Evolutionary conservation across 2,888 invertebrate genomes (phyloP).

Genomic region (Pediacus dermestoides): DNA sequence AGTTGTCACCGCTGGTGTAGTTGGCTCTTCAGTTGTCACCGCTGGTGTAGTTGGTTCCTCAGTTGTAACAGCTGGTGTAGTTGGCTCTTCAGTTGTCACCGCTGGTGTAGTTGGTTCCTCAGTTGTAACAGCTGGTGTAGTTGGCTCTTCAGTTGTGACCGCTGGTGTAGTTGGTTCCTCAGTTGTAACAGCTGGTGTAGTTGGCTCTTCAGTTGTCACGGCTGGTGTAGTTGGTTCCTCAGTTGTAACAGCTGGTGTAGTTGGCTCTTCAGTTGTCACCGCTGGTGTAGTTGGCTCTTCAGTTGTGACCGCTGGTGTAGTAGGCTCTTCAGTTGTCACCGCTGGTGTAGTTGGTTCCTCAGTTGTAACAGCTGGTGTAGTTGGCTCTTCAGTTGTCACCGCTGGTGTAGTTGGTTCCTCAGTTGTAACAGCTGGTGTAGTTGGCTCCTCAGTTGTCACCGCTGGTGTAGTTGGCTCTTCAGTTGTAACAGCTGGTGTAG

Average conservation of each 20-base stretch:
- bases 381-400: slow-evolving; percentile 16
- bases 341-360: slow-evolving; percentile 43
- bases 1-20: slow-evolving; percentile 1
- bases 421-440: slow-evolving; percentile 7
- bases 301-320: slow-evolving; percentile 1
- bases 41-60: slow-evolving; percentile 43
- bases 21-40: slow-evolving; percentile 26
- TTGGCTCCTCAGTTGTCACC: slow-evolving; percentile 5
- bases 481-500: slow-evolving; percentile 30
- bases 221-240: background rate
- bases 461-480: slow-evolving; percentile 11
- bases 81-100: slow-evolving; percentile 16
- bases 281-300: slow-evolving; percentile 7
- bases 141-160: slow-evolving; percentile 6
- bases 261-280: background rate
- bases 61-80: slow-evolving; percentile 1
- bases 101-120: background rate
- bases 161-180: slow-evolving; percentile 11
- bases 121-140: slow-evolving; percentile 7
- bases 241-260: slow-evolving; percentile 16
- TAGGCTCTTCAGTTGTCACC: slow-evolving; percentile 26
- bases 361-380: slow-evolving; percentile 1
- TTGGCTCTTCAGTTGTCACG: slow-evolving; percentile 37
- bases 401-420: background rate
- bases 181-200: slow-evolving; percentile 30